Evolutionary conservation across 2,113 vertebrate species (phyloP).

Genomic region (Lycaon pictus): DNA sequence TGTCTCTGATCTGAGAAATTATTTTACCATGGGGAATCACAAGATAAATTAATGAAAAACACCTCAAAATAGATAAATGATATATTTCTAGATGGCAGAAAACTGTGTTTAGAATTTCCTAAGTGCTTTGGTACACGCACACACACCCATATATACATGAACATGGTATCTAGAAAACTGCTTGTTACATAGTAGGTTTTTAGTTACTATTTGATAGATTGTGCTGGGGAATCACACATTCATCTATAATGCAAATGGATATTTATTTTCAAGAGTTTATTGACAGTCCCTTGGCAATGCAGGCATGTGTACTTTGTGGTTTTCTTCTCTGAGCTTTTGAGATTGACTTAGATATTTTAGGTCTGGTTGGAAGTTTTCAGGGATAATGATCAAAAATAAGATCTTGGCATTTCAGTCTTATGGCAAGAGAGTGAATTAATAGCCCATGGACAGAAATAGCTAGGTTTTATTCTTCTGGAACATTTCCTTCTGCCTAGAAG

Average conservation of each 20-base stretch:
- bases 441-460: neutral
- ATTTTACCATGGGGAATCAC: neutral
- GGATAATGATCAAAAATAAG: neutral
- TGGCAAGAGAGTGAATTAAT: neutral
- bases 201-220: neutral
- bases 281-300: neutral
- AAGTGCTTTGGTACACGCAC: neutral
- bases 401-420: neutral
- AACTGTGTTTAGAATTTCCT: neutral
- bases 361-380: neutral
- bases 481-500: neutral
- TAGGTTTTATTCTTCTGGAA: neutral
- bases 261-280: neutral
- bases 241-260: neutral
- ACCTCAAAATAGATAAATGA: neutral
- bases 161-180: neutral
- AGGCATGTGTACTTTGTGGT: neutral
- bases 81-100: neutral
- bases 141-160: neutral
- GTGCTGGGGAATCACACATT: neutral
- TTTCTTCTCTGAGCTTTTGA: neutral
- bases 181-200: neutral
- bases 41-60: slow-evolving; percentile 3
- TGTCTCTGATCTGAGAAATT: neutral
- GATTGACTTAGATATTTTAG: neutral